Base-by-base conservation (phyloP, 2,113 vertebrate genomes). In the Oryzias celebensis region DNA sequence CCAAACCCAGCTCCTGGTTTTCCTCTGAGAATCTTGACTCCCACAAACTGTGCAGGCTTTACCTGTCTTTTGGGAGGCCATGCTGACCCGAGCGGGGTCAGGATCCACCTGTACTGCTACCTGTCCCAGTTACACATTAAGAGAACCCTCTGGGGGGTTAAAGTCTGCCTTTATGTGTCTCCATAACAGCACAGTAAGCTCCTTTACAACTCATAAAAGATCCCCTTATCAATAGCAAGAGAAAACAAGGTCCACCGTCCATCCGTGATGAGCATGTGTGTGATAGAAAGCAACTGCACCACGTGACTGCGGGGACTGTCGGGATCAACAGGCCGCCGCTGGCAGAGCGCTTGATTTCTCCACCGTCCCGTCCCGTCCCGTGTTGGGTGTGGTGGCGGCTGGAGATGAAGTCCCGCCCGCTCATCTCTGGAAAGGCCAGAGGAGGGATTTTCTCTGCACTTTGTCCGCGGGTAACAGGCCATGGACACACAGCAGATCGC, bases 81-180 rank as follows among this genome's bases (percentile, higher is more conserved):
- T 89, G 65, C 16, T 70, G 58, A 67, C 58, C 75, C 56, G 45
- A 62, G 31, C 31, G 2, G 31, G 31, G 31, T 8, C 31, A 12
- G 36, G 70, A 81, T 85, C 78, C 75, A 77, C 73, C 83, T 80
- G 58, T 63, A 43, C 47, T 28, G 20, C 62, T 23, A 46, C 1
- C 15, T 52, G 16, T 42, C 60, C 53, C 14, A 23, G 85, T 90
- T 91, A 91, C 91, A 88, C 41, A 91, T 91, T 91, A 69, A 86
- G 72, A 58, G 55, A 26, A 28, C 14, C 23, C 26, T 0, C 0
- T 24, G 17, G 42, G 15, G 22, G 26, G 7, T 13, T 4, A 17
- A 17, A 45, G 36, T 17, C 1, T 1, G n/a, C 4, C 18, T 23
- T 4, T 44, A 17, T 14, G 12, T 71, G 48, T 23, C 20, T 52